Base-by-base conservation (phyloP, 2,113 vertebrate genomes). In the Trematocara macrostoma region DNA sequence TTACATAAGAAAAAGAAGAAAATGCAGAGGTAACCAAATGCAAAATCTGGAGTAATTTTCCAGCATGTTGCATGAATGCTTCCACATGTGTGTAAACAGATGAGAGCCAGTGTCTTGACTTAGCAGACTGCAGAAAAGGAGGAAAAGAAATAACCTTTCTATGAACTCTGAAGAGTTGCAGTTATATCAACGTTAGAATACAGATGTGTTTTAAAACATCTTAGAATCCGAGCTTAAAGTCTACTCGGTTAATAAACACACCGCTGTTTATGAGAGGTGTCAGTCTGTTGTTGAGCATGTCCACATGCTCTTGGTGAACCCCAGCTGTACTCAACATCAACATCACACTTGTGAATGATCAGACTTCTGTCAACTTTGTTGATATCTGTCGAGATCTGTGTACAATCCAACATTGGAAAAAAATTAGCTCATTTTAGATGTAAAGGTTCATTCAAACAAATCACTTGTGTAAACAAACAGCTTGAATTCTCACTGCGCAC, bases 41-140 rank as follows among this genome's bases (percentile, higher is more conserved):
- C 71, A 92, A 95, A 89, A 90, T 89, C 61, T 38, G 31, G 67
- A 89, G 92, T 91, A 80, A 94, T 93, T 94, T 94, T 94, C 94
- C 89, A 93, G 89, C 79, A 91, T 88, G 86, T 92, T 89, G 55
- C 88, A 87, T 95, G 95, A 97, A 91, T 86, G 85, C 81, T 94
- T 76, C 91, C 95, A 96, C 53, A 91, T 96, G 95, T 93, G 89
- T 91, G 88, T 91, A 93, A 88, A 89, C 88, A 92, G 87, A 94
- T 92, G 88, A 94, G 76, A 93, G 81, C 26, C 57, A 84, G 92
- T 92, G 84, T 83, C 79, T 85, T 83, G 42, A 88, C 94, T 91
- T 83, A 84, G 91, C 82, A 91, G 79, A 61, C 84, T 84, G 86
- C 40, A 83, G 49, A 90, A 78, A 59, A 61, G 35, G 23, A 59